Conservation (phyloP, 2,888 invertebrate genomes). For the Rhyacophila evoluta region DNA sequence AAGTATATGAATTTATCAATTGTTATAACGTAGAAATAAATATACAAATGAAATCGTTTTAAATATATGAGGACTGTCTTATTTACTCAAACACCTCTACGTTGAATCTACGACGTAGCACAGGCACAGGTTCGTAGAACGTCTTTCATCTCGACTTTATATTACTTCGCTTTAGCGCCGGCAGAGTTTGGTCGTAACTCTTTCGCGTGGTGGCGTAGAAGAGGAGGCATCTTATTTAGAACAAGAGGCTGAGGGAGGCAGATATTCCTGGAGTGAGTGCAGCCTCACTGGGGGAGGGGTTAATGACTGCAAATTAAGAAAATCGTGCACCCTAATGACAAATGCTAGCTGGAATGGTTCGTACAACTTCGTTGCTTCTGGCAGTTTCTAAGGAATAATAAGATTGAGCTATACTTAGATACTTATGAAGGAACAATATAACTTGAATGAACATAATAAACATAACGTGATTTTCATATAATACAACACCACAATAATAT, state of each 20-base stretch:
- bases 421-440: no score
- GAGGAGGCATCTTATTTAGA: constrained; percentile 16
- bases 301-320: constrained; percentile 49
- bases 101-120: neutral
- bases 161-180: constrained; percentile 33
- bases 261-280: neutral
- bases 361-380: constrained; percentile 24
- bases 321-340: constrained; percentile 44
- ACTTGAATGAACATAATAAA: no score
- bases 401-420: neutral
- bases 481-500: no score
- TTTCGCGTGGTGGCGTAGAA: constrained; percentile 13
- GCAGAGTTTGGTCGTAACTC: constrained; percentile 28
- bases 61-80: no score
- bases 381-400: constrained; percentile 9
- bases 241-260: constrained; percentile 6
- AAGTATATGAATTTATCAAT: no score
- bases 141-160: constrained; percentile 38
- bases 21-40: no score
- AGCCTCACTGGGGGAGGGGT: constrained; percentile 21
- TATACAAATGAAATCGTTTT: no score
- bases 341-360: constrained; percentile 10
- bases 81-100: neutral
- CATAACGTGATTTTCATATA: no score
- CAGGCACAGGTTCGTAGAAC: constrained; percentile 19